Conservation (phyloP, 2,888 invertebrate species). For the Sinodicranocentrus sp. region DNA sequence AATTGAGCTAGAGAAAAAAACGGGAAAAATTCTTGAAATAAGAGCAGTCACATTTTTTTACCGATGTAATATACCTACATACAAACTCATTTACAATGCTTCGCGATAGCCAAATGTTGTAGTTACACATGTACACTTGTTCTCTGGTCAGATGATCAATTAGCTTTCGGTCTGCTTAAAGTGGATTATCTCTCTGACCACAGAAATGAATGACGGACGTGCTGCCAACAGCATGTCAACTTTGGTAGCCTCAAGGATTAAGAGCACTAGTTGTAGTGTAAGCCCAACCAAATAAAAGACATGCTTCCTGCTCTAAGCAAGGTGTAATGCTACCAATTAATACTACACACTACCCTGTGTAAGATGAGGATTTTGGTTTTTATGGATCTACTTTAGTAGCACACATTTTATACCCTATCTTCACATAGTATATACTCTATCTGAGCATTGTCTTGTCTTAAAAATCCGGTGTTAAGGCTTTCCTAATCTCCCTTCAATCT, state of each 20-base stretch:
- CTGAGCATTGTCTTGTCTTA: too few species aligned
- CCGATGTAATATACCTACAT: too few species aligned
- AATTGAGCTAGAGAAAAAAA: background rate
- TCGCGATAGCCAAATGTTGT: too few species aligned
- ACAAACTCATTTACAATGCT: too few species aligned
- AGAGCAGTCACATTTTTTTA: background rate
- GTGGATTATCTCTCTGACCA: constrained; percentile 59
- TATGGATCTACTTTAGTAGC: too few species aligned
- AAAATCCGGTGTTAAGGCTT: too few species aligned
- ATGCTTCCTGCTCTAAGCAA: constrained; percentile 21
- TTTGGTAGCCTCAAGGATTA: constrained; percentile 54
- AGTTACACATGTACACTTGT: too few species aligned
- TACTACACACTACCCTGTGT: background rate
- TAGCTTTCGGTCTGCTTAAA: constrained; percentile 46
- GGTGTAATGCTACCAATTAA: constrained; percentile 44
- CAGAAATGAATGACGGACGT: constrained; percentile 50
- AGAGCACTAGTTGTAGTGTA: constrained; percentile 31
- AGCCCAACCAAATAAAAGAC: constrained; percentile 18
- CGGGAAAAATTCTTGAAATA: background rate
- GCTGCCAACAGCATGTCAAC: constrained; percentile 66
- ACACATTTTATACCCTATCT: too few species aligned
- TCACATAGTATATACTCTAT: too few species aligned
- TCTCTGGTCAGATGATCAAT: constrained; percentile 52
- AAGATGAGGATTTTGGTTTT: too few species aligned
- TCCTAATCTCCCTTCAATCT: too few species aligned